Percentiles rank a stretch among this genome's conserved stretches.
phyloP scores from a whole-genome alignment of 2,797 vertebrate genomes.

The Novumbra hubbsi region DNA sequence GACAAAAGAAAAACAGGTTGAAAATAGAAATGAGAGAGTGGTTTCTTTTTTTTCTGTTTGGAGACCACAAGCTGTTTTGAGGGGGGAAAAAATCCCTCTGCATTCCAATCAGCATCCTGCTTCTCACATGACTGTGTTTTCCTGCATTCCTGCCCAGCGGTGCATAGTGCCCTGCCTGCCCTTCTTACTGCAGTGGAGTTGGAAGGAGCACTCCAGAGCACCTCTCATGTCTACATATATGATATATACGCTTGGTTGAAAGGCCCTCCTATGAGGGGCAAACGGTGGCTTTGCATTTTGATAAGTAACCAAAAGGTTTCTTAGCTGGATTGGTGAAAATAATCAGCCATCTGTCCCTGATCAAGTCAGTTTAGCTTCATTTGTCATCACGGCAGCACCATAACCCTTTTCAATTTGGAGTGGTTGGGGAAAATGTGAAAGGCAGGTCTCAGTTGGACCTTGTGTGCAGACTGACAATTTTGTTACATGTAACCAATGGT shows the following conservation, averaged over 20 bases:
- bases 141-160: slow-evolving; percentile 49
- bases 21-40: slow-evolving; percentile 22
- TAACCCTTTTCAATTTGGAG: too few relatives aligned
- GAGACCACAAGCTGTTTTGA: slow-evolving; percentile 35
- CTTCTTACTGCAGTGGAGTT: neutral
- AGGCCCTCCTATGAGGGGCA: neutral
- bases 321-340: too few relatives aligned
- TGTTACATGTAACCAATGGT: too few relatives aligned
- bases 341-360: too few relatives aligned
- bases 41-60: neutral
- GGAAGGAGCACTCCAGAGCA: neutral
- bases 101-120: slow-evolving; percentile 44
- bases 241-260: too few relatives aligned
- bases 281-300: too few relatives aligned
- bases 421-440: too few relatives aligned
- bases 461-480: too few relatives aligned
- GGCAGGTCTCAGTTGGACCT: too few relatives aligned
- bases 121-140: slow-evolving; percentile 55
- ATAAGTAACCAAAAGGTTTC: too few relatives aligned
- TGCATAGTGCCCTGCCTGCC: slow-evolving; percentile 15
- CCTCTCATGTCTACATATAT: neutral
- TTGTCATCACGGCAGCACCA: too few relatives aligned
- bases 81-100: slow-evolving; percentile 32
- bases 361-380: too few relatives aligned
- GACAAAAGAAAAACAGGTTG: slow-evolving; percentile 10